A percentile compares a stretch with the other conserved stretches of the same genome.
These are phyloP conservation scores for Choloepus hoffmanni DNA, from an alignment of 2,113 vertebrate species.

Conservation along the genomic window DNA sequence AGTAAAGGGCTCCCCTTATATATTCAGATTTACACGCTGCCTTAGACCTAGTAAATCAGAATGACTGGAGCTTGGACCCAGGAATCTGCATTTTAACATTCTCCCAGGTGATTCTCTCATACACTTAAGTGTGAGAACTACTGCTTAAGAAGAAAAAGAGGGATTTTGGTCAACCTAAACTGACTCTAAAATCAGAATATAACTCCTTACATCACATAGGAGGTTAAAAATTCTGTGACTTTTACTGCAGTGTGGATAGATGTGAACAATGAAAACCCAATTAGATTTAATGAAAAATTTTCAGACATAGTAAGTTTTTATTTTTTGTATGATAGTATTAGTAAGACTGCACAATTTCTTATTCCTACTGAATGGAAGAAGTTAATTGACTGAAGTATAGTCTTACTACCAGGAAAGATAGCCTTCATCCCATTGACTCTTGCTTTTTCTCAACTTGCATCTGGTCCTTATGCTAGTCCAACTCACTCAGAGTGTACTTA, in stretches of 20 bases:
- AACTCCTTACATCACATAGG: neutral
- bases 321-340: neutral
- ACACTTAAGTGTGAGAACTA: neutral
- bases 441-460: neutral
- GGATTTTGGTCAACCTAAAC: neutral
- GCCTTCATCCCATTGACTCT: neutral
- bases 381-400: neutral
- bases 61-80: neutral
- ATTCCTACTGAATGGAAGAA: neutral
- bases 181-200: neutral
- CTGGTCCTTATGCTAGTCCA: neutral
- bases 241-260: neutral
- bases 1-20: neutral
- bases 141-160: neutral
- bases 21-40: neutral
- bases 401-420: neutral
- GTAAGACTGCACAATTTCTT: neutral
- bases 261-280: neutral
- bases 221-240: neutral
- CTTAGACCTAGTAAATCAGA: neutral
- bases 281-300: neutral
- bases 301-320: neutral
- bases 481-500: neutral
- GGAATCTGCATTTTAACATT: neutral
- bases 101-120: neutral